Evolutionary conservation across 2,797 vertebrate genomes (phyloP).

Genomic region (Dipus sagitta): DNA sequence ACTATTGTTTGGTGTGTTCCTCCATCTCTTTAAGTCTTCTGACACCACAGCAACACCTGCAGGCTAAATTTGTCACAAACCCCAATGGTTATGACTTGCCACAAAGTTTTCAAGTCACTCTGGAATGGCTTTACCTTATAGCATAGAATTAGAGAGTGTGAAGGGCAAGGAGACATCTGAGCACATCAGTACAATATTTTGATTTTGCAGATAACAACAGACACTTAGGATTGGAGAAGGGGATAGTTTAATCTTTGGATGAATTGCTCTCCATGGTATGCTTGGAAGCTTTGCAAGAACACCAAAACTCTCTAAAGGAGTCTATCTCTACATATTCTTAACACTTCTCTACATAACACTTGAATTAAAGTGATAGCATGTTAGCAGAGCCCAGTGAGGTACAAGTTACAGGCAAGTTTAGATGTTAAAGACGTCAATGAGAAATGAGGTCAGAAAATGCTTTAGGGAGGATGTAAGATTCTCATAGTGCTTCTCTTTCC

Average conservation of each 20-base stretch:
- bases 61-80: constrained; percentile 84
- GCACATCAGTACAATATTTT: neutral
- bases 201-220: neutral
- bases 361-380: neutral
- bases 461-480: constrained; percentile 16
- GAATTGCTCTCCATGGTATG: neutral
- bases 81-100: neutral
- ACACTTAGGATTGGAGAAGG: neutral
- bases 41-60: constrained; percentile 89
- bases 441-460: constrained; percentile 57
- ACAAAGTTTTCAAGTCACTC: constrained; percentile 6
- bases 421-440: constrained; percentile 25
- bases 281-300: constrained; percentile 33
- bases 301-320: constrained; percentile 36
- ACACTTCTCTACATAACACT: neutral
- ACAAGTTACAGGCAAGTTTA: neutral
- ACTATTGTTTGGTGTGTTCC: constrained; percentile 84
- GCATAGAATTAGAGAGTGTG: neutral
- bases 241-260: neutral
- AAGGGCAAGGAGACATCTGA: neutral
- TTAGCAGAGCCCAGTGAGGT: neutral
- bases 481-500: neutral
- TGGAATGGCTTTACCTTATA: neutral
- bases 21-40: constrained; percentile 81
- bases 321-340: neutral